Conservation (phyloP, 53 echinoderm and acorn worm species). For the Patiria pectinifera region DNA sequence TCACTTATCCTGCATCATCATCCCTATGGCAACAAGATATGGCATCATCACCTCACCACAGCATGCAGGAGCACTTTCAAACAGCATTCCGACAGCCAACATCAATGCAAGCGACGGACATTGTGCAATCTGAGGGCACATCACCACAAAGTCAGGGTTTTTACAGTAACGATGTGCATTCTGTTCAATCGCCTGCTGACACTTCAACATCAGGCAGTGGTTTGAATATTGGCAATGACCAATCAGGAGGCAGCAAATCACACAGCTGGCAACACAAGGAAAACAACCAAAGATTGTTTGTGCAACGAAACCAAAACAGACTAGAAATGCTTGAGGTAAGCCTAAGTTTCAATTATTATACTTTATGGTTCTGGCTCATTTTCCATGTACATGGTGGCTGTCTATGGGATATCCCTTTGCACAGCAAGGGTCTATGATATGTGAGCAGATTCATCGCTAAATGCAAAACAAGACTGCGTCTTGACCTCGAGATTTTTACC, state of each 20-base stretch:
- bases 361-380: not conserved
- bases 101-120: conserved; percentile 3
- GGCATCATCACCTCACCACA: not conserved
- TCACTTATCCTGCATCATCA: not conserved
- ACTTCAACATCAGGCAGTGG: not conserved
- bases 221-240: not conserved
- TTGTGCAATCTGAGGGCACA: not conserved
- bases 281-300: not conserved
- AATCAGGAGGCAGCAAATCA: not conserved
- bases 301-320: not conserved
- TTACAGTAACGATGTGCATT: conserved; percentile 8
- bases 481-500: too few relatives aligned
- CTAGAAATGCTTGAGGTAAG: not conserved
- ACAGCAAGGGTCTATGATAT: too few relatives aligned
- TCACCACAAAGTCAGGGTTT: not conserved
- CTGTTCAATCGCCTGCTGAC: not conserved
- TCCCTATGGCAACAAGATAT: not conserved
- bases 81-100: conserved; percentile 11
- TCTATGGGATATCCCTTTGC: too few relatives aligned
- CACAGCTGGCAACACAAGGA: not conserved
- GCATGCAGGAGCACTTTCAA: not conserved
- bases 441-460: too few relatives aligned
- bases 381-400: too few relatives aligned
- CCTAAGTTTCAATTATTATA: not conserved
- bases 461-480: too few relatives aligned